Conservation (phyloP, 2,888 invertebrate genomes). For the Gastracanthus pulcherrimus region DNA sequence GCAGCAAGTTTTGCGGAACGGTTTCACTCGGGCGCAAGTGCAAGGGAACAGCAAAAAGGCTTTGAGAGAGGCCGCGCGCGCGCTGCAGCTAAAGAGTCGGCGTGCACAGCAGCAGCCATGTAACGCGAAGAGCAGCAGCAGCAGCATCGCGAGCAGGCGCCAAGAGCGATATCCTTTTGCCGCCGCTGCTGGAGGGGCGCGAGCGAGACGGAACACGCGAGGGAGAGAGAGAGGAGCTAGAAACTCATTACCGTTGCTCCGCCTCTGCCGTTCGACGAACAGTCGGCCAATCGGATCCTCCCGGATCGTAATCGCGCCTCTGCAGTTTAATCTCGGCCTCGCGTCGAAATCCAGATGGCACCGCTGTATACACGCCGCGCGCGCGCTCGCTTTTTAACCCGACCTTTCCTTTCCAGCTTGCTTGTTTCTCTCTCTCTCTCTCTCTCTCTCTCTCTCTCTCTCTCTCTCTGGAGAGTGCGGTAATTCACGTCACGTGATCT, state of each 20-base stretch:
- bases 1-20: conserved; percentile 31
- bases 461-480: not conserved
- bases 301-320: conserved; percentile 74
- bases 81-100: conserved; percentile 20
- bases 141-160: conserved; percentile 43
- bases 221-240: conserved; percentile 60
- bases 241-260: conserved; percentile 76
- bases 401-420: conserved; percentile 9
- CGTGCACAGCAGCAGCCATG: conserved; percentile 43
- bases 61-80: conserved; percentile 33
- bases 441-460: not conserved
- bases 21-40: conserved; percentile 31
- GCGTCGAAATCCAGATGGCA: conserved; percentile 65
- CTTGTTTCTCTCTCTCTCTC: not conserved
- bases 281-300: conserved; percentile 74
- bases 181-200: not conserved
- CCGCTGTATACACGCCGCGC: not conserved
- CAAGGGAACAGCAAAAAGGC: not conserved
- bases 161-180: not conserved
- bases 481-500: conserved; percentile 29
- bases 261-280: conserved; percentile 74
- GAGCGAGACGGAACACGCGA: not conserved
- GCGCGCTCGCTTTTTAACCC: not conserved
- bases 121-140: conserved; percentile 8
- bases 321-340: conserved; percentile 75